Percentiles rank a stretch among this genome's conserved stretches.
phyloP scores from a whole-genome alignment of 2,113 vertebrate genomes.

The Pterocles orientalis region DNA sequence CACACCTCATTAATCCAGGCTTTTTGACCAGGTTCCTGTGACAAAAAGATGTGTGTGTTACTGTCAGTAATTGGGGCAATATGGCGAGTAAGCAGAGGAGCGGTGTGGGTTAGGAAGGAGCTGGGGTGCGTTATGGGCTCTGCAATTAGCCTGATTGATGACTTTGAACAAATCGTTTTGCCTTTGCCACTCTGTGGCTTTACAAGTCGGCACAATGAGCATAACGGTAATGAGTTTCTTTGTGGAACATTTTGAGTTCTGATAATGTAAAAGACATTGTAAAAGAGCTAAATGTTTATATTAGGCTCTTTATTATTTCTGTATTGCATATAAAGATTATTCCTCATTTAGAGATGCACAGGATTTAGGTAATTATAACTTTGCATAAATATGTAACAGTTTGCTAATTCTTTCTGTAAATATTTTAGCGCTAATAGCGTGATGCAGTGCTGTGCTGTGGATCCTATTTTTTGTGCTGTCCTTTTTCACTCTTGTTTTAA shows the following conservation, averaged over 20 bases:
- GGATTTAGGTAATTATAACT: conserved; percentile 31
- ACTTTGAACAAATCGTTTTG: background rate
- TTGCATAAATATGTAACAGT: conserved; percentile 32
- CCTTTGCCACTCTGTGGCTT: background rate
- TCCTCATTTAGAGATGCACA: background rate
- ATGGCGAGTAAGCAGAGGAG: background rate
- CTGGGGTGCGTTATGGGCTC: background rate
- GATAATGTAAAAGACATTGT: background rate
- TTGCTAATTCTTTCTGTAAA: background rate
- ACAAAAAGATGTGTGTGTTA: background rate
- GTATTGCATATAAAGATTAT: background rate
- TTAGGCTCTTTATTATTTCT: conserved; percentile 12
- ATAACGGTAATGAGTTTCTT: background rate
- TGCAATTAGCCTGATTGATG: conserved; percentile 37
- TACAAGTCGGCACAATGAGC: background rate
- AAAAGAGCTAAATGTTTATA: conserved; percentile 22
- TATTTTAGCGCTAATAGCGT: background rate
- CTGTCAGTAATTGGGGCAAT: background rate
- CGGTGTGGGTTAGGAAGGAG: background rate
- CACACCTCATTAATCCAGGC: background rate
- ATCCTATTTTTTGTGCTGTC: background rate
- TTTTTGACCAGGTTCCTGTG: conserved; percentile 11
- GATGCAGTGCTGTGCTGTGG: background rate
- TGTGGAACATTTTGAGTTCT: background rate
- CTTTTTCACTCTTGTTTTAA: background rate